Evolutionary conservation across 2,888 invertebrate genomes (phyloP).

Genomic region (Trissolcus japonicus): DNA sequence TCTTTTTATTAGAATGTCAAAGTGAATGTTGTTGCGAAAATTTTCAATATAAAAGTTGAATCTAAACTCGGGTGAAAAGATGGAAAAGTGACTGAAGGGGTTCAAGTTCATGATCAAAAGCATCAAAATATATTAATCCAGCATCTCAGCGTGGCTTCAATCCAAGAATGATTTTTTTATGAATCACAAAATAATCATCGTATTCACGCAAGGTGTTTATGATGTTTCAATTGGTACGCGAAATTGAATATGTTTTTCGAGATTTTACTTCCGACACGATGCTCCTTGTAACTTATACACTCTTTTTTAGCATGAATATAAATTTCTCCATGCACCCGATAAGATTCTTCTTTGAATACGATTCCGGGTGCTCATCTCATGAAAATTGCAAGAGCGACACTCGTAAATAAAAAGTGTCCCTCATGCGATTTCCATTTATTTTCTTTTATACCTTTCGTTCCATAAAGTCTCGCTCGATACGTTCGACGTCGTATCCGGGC

Average conservation of each 20-base stretch:
- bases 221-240: constrained; percentile 28
- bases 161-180: too few relatives aligned
- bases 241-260: constrained; percentile 42
- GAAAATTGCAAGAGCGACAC: constrained; percentile 54
- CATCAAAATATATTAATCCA: too few relatives aligned
- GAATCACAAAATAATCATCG: constrained; percentile 13
- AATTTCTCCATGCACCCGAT: constrained; percentile 54
- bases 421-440: constrained; percentile 52
- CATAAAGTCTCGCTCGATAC: constrained; percentile 49
- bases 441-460: constrained; percentile 50
- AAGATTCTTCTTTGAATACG: constrained; percentile 50
- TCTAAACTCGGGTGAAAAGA: too few relatives aligned
- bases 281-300: constrained; percentile 55
- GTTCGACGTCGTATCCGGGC: constrained; percentile 27
- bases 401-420: constrained; percentile 56
- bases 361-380: constrained; percentile 50
- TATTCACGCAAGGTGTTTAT: constrained; percentile 18
- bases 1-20: too few relatives aligned
- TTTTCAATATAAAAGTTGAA: too few relatives aligned
- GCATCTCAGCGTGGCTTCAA: too few relatives aligned
- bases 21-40: too few relatives aligned
- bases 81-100: too few relatives aligned
- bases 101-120: too few relatives aligned
- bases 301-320: constrained; percentile 49
- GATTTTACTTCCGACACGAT: constrained; percentile 33